These are phyloP conservation scores for Solenopsis fugax DNA, from an alignment of 1,140 invertebrate genomes.

Conservation along the genomic window DNA sequence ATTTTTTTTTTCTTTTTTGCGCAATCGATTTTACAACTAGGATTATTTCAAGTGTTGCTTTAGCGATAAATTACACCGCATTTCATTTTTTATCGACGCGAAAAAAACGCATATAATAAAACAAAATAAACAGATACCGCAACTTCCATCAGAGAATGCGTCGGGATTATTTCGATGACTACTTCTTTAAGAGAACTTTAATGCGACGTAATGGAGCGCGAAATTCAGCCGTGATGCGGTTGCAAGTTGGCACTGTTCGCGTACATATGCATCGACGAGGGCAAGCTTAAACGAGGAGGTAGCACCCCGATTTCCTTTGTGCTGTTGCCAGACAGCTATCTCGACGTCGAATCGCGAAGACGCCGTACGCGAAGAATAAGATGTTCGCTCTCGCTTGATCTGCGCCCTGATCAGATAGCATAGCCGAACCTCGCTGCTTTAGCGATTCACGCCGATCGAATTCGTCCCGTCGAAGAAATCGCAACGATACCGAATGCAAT, in stretches of 20 bases:
- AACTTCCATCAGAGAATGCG: not conserved
- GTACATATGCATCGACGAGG: slow-evolving; percentile 33
- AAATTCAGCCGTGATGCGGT: slow-evolving; percentile 43
- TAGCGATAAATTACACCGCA: not conserved
- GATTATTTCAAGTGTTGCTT: not conserved
- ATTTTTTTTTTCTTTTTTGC: not conserved
- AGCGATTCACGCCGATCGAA: slow-evolving; percentile 38
- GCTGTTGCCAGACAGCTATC: slow-evolving; percentile 68
- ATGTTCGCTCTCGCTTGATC: slow-evolving; percentile 64
- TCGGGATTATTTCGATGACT: not conserved
- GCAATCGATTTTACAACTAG: not conserved
- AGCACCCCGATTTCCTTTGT: slow-evolving; percentile 66
- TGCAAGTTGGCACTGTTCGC: slow-evolving; percentile 29
- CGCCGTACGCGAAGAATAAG: slow-evolving; percentile 73
- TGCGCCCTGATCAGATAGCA: slow-evolving; percentile 71
- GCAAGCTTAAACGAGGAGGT: slow-evolving; percentile 61
- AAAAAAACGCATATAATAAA: not conserved
- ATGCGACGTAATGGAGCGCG: slow-evolving; percentile 50
- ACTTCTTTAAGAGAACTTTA: slow-evolving; percentile 24
- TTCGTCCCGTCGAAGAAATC: slow-evolving; percentile 25
- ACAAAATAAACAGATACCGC: not conserved
- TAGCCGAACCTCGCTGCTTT: slow-evolving; percentile 64
- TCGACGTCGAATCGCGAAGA: slow-evolving; percentile 68
- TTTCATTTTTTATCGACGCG: not conserved
- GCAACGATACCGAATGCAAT: slow-evolving; percentile 62